Evolutionary conservation across 2,888 invertebrate species (phyloP), one percentile per base, ranked within the genome.

Genomic region (Sinohyriopsis cumingii): DNA sequence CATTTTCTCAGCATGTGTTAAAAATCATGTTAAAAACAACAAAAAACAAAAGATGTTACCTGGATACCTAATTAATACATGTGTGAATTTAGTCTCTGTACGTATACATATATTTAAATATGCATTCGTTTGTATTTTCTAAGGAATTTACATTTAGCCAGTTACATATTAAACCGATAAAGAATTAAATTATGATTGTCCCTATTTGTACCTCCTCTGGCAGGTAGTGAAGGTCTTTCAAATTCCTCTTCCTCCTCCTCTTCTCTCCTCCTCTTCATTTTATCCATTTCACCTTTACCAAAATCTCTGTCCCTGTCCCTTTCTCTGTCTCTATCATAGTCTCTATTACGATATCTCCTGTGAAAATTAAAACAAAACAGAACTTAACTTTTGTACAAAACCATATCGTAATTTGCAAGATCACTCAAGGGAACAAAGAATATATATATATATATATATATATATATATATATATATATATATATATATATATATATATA

Each of bases 261-360:
- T 69, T 82, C 73, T 87, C 90, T 60, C 86, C 90, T 75, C 92
- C 92, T 76, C 89, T 86, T 86, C 20, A 80, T 82, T 76, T 79
- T 71, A 22, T 85, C 85, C 79, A 82, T 74, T 68, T 84, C 83
- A 53, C 78, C 81, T 3, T 81, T 71, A 65, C 75, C 71, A 60
- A 68, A 70, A 19, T 74, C 77, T 60, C 77, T 69, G 19, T 82
- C 79, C 59, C 78, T 56, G n/a, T 61, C 69, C 65, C 68, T 63
- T 24, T 63, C 65, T 57, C 63, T 69, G 55, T 75, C 69, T 69
- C 75, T 66, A 56, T 73, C 71, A 28, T 65, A 61, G 55, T 71
- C 70, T 64, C 66, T 61, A 25, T 69, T 33, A 1, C 67, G 55
- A 28, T 59, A 45, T 45, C 45, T 45, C 45, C 45, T 45, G 45